Conservation (phyloP, 2,113 vertebrate genomes). For the Callipepla californica region DNA sequence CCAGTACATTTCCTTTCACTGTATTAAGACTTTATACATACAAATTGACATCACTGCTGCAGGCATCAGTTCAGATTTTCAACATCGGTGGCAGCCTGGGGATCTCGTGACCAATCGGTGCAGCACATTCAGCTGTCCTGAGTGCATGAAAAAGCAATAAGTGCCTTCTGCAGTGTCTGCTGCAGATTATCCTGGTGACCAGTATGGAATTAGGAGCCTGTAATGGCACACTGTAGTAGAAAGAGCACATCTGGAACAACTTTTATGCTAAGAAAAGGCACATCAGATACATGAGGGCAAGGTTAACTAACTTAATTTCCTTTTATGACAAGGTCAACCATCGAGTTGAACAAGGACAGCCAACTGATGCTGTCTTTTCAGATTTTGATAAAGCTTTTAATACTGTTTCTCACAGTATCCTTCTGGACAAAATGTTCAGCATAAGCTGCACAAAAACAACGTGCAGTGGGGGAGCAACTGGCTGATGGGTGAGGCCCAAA, state of each 20-base stretch:
- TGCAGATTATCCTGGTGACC: slow-evolving; percentile 58
- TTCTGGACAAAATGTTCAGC: no score
- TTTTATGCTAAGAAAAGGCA: slow-evolving; percentile 13
- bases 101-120: slow-evolving; percentile 49
- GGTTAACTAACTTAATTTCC: no score
- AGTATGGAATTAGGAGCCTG: slow-evolving; percentile 24
- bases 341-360: no score
- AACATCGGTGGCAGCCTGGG: slow-evolving; percentile 67
- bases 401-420: no score
- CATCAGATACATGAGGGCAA: no score
- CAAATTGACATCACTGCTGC: slow-evolving; percentile 55
- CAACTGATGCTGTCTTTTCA: no score
- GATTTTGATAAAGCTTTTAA: no score
- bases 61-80: slow-evolving; percentile 71
- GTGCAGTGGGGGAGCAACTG: no score
- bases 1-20: slow-evolving; percentile 64
- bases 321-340: no score
- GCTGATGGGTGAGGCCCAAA: no score
- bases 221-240: background rate
- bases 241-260: background rate
- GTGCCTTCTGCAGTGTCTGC: slow-evolving; percentile 18
- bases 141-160: slow-evolving; percentile 56
- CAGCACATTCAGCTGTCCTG: slow-evolving; percentile 32
- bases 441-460: no score
- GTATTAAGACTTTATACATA: slow-evolving; percentile 64